Percentiles rank a stretch among this genome's conserved stretches.
Conservation (phyloP, 2,797 vertebrate species). For the Aeoliscus strigatus region DNA sequence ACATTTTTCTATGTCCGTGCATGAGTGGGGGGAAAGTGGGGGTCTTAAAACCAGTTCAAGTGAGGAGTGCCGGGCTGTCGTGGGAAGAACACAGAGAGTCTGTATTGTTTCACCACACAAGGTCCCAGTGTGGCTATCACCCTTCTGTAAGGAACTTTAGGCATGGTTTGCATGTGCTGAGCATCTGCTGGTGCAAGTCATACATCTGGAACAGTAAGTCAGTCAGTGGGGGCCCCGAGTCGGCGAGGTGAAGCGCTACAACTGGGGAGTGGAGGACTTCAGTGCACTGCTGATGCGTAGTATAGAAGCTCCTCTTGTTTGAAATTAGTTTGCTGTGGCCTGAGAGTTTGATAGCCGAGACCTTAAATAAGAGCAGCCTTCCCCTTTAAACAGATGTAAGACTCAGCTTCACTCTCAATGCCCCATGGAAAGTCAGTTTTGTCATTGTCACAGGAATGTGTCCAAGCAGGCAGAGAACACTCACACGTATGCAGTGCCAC, state of each 20-base stretch:
- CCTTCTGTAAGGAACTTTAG: conserved; percentile 50
- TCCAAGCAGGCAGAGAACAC: conserved; percentile 33
- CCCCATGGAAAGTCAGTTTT: conserved; percentile 9
- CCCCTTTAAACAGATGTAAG: conserved; percentile 26
- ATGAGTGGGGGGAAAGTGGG: conserved; percentile 1
- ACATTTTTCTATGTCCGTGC: conserved; percentile 34
- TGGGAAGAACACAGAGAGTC: conserved; percentile 49
- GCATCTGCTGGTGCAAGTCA: conserved; percentile 59
- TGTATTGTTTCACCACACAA: conserved; percentile 60
- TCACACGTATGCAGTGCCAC: conserved; percentile 36
- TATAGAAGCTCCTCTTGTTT: background rate
- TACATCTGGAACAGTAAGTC: conserved; percentile 66
- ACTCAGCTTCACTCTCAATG: conserved; percentile 9
- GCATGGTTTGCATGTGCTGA: conserved; percentile 60
- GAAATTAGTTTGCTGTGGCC: background rate
- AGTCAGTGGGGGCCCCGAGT: conserved; percentile 5
- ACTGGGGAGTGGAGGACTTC: conserved; percentile 1
- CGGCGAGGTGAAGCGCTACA: conserved; percentile 18
- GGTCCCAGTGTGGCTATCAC: conserved; percentile 59
- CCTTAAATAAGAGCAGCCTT: conserved; percentile 40
- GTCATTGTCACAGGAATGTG: conserved; percentile 31
- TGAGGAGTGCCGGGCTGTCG: conserved; percentile 22
- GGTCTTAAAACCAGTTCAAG: conserved; percentile 39
- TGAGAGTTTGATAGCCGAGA: conserved; percentile 15
- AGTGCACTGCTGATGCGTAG: conserved; percentile 1